These are phyloP conservation scores for Apostichopus californicus DNA, from an alignment of 35 echinoderm and acorn worm genomes.

Conservation along the genomic window DNA sequence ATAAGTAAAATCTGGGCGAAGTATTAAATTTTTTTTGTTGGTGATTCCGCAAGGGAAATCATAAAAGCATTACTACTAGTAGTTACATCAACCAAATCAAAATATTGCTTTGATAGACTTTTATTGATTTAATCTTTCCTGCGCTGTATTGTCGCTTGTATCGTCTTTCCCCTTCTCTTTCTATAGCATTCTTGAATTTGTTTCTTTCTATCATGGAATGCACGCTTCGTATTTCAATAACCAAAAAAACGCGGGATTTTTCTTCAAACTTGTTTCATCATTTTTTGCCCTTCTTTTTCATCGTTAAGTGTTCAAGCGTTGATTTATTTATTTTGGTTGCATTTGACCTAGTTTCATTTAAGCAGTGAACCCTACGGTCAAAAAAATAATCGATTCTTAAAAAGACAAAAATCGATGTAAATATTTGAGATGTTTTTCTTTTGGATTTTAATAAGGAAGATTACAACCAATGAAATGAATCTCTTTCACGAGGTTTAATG, in stretches of 20 bases:
- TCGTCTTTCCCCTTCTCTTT: neutral
- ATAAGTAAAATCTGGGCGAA: too few species aligned
- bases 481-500: neutral
- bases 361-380: neutral
- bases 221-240: neutral
- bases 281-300: neutral
- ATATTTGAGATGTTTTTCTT: neutral
- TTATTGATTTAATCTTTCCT: neutral
- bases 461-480: neutral
- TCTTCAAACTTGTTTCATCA: neutral
- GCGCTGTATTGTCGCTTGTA: neutral
- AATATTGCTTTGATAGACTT: neutral
- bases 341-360: neutral
- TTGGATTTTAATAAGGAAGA: neutral
- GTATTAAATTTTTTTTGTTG: neutral
- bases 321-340: neutral
- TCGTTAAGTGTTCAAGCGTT: neutral
- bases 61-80: neutral
- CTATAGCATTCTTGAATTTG: neutral
- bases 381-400: neutral
- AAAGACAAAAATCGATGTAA: neutral
- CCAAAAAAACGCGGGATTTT: neutral
- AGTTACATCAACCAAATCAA: neutral
- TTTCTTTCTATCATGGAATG: neutral
- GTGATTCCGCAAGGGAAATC: neutral